These are phyloP conservation scores for Chloropsis hardwickii DNA, from an alignment of 2,113 vertebrate species.

Conservation along the genomic window DNA sequence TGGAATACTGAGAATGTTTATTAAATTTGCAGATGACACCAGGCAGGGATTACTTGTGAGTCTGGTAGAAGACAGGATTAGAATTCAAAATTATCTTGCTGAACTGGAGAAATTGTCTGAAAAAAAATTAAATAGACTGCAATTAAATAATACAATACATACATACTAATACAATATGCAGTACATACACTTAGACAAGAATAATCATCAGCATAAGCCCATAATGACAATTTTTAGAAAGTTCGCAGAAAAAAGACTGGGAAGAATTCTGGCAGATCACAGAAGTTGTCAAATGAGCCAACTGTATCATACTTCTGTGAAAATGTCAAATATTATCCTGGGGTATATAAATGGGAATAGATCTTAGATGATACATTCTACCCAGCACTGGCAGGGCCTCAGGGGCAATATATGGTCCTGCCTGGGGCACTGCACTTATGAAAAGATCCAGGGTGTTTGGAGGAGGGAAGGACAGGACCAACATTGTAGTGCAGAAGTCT, in stretches of 20 bases:
- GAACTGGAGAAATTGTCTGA: background rate
- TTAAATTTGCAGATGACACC: constrained; percentile 57
- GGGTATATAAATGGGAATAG: background rate
- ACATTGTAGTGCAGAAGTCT: background rate
- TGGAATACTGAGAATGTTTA: constrained; percentile 49
- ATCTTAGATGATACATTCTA: background rate
- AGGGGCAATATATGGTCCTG: background rate
- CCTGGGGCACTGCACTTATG: background rate
- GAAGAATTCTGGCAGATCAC: background rate
- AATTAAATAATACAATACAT: background rate
- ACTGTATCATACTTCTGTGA: background rate
- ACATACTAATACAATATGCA: too few relatives aligned
- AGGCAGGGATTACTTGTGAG: constrained; percentile 22
- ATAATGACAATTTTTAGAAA: background rate
- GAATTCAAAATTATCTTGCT: constrained; percentile 47
- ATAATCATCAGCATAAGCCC: background rate
- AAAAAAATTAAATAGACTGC: background rate
- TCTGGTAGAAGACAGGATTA: constrained; percentile 30
- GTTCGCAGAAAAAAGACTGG: background rate
- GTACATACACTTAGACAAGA: background rate
- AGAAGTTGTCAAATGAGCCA: background rate
- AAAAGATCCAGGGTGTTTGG: background rate
- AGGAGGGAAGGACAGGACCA: background rate
- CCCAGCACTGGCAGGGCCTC: background rate
- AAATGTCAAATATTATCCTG: background rate